phyloP scores from a whole-genome alignment of 2,888 invertebrate genomes.

The Poecilobothrus nobilitatus region DNA sequence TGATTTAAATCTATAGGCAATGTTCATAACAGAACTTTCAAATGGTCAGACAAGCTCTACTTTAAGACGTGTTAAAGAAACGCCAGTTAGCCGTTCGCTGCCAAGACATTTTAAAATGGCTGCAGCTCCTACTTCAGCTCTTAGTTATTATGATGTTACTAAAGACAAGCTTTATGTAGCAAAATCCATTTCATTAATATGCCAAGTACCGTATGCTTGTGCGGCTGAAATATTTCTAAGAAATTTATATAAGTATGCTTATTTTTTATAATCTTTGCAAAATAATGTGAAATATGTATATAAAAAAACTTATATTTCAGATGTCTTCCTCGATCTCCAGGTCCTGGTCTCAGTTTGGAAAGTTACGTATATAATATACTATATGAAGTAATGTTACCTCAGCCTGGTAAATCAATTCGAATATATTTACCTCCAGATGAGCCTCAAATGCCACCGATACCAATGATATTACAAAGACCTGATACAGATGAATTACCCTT shows the following conservation, averaged over 20 bases:
- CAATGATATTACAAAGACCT: slow-evolving; percentile 66
- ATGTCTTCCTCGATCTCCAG: slow-evolving; percentile 27
- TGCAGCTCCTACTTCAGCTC: slow-evolving; percentile 63
- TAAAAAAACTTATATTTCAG: slow-evolving; percentile 5
- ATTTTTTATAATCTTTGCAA: background rate
- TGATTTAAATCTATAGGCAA: slow-evolving; percentile 50
- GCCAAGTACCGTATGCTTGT: slow-evolving; percentile 83
- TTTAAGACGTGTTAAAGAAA: slow-evolving; percentile 55
- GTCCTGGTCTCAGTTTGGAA: slow-evolving; percentile 73
- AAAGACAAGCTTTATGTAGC: slow-evolving; percentile 93
- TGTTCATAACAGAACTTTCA: slow-evolving; percentile 83
- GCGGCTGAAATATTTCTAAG: slow-evolving; percentile 78
- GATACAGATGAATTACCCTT: slow-evolving; percentile 80
- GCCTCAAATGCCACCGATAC: slow-evolving; percentile 57
- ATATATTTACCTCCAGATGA: slow-evolving; percentile 64
- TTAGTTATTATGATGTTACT: slow-evolving; percentile 83
- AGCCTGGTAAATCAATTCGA: slow-evolving; percentile 78
- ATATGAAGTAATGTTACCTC: slow-evolving; percentile 86
- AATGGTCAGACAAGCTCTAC: slow-evolving; percentile 65
- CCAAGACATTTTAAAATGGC: slow-evolving; percentile 83
- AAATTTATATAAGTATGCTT: slow-evolving; percentile 70
- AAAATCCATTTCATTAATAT: slow-evolving; percentile 88
- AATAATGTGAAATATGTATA: slow-evolving; percentile 1
- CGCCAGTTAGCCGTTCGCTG: slow-evolving; percentile 70
- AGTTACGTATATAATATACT: slow-evolving; percentile 92